Percentiles rank a stretch among this genome's conserved stretches.
phyloP scores from a whole-genome alignment of 2,888 invertebrate genomes.

The Phortica magna region DNA sequence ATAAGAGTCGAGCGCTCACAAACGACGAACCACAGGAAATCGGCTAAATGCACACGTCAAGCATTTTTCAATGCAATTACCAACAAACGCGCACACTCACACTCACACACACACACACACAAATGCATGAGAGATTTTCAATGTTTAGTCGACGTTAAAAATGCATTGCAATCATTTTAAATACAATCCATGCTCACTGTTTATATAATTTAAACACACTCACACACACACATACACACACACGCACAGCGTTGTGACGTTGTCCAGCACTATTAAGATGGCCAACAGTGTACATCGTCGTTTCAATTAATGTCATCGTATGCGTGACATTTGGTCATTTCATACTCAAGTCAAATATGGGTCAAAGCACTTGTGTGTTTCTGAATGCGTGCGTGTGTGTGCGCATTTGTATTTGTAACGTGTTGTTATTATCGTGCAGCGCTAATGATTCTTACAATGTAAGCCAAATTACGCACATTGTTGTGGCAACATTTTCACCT shows the following conservation, averaged over 20 bases:
- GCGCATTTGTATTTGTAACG: not conserved
- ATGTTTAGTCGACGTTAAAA: too few species aligned
- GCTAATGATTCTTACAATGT: slow-evolving; percentile 15
- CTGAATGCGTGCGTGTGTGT: not conserved
- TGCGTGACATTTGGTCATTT: slow-evolving; percentile 38
- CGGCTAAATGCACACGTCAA: too few species aligned
- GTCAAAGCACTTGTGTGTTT: slow-evolving; percentile 11
- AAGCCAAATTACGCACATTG: slow-evolving; percentile 10
- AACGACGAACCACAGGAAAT: too few species aligned
- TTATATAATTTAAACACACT: not conserved
- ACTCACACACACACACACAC: too few species aligned
- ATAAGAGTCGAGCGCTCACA: slow-evolving; percentile 1
- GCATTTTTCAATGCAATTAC: too few species aligned
- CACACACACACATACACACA: not conserved
- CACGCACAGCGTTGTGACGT: not conserved
- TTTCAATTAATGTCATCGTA: slow-evolving; percentile 48
- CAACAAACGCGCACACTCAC: too few species aligned
- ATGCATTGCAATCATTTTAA: too few species aligned
- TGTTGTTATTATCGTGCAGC: not conserved
- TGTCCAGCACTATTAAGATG: not conserved
- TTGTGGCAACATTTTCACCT: not conserved
- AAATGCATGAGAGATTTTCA: too few species aligned
- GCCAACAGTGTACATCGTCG: not conserved
- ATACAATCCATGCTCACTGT: not conserved
- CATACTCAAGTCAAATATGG: not conserved